Percentiles rank a stretch among this genome's conserved stretches.
Evolutionary conservation across 2,113 vertebrate species (phyloP).

Genomic region (Leucopternis melanops): DNA sequence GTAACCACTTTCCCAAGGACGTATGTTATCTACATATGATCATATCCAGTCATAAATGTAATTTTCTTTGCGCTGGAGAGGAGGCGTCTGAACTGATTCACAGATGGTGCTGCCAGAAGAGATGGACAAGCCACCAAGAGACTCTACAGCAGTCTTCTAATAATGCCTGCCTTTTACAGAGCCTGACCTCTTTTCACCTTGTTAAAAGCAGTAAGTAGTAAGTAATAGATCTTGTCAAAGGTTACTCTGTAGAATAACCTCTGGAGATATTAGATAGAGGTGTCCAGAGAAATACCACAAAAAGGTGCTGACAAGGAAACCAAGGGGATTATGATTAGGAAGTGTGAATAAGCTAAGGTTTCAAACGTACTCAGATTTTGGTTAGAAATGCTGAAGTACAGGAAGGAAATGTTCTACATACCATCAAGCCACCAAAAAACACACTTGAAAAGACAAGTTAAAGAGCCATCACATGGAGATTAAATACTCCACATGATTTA

Average conservation of each 20-base stretch:
- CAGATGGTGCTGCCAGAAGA: background rate
- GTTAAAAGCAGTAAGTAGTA: conserved; percentile 52
- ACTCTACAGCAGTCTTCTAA: background rate
- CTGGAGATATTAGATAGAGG: conserved; percentile 50
- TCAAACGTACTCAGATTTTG: conserved; percentile 41
- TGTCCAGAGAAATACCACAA: conserved; percentile 56
- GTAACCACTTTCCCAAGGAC: background rate
- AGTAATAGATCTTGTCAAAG: conserved; percentile 64
- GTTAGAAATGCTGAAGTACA: conserved; percentile 34
- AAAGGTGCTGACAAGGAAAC: conserved; percentile 56
- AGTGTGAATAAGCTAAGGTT: conserved; percentile 51
- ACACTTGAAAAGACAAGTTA: conserved; percentile 42
- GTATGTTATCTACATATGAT: background rate
- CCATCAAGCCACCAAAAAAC: conserved; percentile 50
- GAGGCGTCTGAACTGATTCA: background rate
- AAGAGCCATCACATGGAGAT: conserved; percentile 14
- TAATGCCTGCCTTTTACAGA: conserved; percentile 11
- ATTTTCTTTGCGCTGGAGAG: background rate
- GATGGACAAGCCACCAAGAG: background rate
- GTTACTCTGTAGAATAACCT: conserved; percentile 60
- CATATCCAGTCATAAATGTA: background rate
- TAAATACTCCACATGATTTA: background rate
- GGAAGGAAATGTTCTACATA: conserved; percentile 54
- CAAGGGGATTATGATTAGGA: conserved; percentile 50
- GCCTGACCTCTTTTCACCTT: conserved; percentile 37